phyloP scores from a whole-genome alignment of 2,888 invertebrate species.

The Allacma fusca region DNA sequence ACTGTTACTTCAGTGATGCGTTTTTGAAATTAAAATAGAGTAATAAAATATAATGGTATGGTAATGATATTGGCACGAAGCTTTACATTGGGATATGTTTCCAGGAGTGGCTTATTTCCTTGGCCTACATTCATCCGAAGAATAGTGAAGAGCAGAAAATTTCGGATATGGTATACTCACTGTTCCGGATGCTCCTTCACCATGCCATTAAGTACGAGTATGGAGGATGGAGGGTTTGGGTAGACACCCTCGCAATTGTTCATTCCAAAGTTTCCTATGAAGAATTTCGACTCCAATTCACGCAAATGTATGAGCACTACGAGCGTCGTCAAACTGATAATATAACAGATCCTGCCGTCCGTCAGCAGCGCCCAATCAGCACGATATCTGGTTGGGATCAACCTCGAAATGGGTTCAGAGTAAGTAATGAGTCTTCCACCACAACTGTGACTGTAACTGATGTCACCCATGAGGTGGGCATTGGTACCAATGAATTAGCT shows the following conservation, averaged over 20 bases:
- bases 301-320: slow-evolving; percentile 96
- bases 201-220: slow-evolving; percentile 99
- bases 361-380: slow-evolving; percentile 91
- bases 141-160: slow-evolving; percentile 94
- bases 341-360: slow-evolving; percentile 91
- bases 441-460: slow-evolving; percentile 58
- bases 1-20: not conserved
- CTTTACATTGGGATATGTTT: not conserved
- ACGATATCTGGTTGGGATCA: slow-evolving; percentile 96
- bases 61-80: no score
- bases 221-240: slow-evolving; percentile 99
- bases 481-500: slow-evolving; percentile 41
- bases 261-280: slow-evolving; percentile 99
- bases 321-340: slow-evolving; percentile 93
- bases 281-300: slow-evolving; percentile 96
- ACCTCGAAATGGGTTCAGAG: slow-evolving; percentile 54
- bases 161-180: slow-evolving; percentile 96
- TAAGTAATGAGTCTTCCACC: slow-evolving; percentile 42
- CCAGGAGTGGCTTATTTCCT: slow-evolving; percentile 95
- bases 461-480: slow-evolving; percentile 53
- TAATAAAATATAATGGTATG: no score
- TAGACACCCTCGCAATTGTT: slow-evolving; percentile 98
- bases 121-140: slow-evolving; percentile 97
- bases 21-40: no score
- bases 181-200: slow-evolving; percentile 96